Conservation (phyloP, 2,113 vertebrate genomes). For the Pteruthius melanotis region DNA sequence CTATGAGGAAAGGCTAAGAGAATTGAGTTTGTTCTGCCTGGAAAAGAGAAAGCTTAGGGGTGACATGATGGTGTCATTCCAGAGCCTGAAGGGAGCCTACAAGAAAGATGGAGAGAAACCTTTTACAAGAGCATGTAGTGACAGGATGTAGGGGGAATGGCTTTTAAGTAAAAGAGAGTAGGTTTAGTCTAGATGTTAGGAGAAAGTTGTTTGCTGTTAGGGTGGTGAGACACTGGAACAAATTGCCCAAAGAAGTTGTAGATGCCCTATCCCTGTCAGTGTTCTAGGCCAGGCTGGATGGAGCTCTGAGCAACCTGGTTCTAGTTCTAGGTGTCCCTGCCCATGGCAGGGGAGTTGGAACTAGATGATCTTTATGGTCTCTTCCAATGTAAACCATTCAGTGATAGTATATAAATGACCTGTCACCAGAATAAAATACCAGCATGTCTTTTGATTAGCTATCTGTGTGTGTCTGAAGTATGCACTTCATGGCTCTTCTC, state of each 20-base stretch:
- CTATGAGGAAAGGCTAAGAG: background rate
- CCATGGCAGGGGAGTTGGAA: background rate
- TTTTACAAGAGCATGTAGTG: background rate
- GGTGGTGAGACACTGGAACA: background rate
- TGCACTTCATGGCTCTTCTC: background rate
- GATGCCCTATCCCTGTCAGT: background rate
- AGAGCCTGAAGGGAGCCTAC: background rate
- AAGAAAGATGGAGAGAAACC: background rate
- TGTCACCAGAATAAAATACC: background rate
- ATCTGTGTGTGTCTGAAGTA: background rate
- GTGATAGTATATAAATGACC: background rate
- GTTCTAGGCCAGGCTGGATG: background rate
- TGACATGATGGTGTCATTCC: background rate
- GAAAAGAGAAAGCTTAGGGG: background rate
- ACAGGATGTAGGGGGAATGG: background rate
- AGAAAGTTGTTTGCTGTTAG: background rate
- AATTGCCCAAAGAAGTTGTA: background rate
- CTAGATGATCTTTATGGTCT: background rate
- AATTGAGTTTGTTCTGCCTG: background rate
- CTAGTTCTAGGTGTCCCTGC: background rate
- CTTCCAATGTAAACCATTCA: background rate
- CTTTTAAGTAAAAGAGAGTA: background rate
- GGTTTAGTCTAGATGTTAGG: background rate
- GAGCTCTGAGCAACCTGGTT: background rate
- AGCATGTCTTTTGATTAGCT: background rate